These are phyloP conservation scores for Spodoptera frugiperda DNA, from an alignment of 1,140 invertebrate species.

Conservation along the genomic window DNA sequence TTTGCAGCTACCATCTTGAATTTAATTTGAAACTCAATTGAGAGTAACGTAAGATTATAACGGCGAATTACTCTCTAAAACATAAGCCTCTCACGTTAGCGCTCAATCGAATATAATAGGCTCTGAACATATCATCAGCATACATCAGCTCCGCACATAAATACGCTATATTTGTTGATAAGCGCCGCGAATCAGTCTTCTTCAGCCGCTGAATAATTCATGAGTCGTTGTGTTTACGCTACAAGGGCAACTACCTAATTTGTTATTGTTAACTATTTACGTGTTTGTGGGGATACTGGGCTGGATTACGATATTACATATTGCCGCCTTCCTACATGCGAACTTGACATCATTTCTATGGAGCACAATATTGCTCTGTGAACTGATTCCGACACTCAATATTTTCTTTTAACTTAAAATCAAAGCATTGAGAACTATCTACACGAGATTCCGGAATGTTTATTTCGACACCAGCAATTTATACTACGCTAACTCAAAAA, in stretches of 20 bases:
- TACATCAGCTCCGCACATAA: neutral
- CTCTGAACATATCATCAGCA: slow-evolving; percentile 2
- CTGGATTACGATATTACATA: neutral
- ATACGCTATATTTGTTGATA: slow-evolving; percentile 5
- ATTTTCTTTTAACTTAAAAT: too few relatives aligned
- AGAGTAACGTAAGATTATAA: neutral
- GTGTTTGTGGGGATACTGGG: neutral
- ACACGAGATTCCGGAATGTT: too few relatives aligned
- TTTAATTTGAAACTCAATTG: neutral
- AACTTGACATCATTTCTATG: too few relatives aligned
- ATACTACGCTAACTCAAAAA: too few relatives aligned
- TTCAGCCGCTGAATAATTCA: slow-evolving; percentile 18
- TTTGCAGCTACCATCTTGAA: neutral
- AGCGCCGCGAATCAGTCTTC: slow-evolving; percentile 21
- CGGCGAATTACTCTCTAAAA: neutral
- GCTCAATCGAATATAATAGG: slow-evolving; percentile 19
- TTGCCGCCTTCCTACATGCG: neutral
- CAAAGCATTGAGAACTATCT: too few relatives aligned
- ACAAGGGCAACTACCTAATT: slow-evolving; percentile 26
- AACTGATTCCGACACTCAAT: too few relatives aligned
- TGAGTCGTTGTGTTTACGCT: slow-evolving; percentile 31
- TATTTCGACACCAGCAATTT: too few relatives aligned
- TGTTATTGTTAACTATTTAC: slow-evolving; percentile 35
- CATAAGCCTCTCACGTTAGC: slow-evolving; percentile 4
- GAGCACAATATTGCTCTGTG: too few relatives aligned